Percentiles rank a stretch among this genome's conserved stretches.
Evolutionary conservation across 2,113 vertebrate species (phyloP).

Genomic region (Cryptotis parvus): DNA sequence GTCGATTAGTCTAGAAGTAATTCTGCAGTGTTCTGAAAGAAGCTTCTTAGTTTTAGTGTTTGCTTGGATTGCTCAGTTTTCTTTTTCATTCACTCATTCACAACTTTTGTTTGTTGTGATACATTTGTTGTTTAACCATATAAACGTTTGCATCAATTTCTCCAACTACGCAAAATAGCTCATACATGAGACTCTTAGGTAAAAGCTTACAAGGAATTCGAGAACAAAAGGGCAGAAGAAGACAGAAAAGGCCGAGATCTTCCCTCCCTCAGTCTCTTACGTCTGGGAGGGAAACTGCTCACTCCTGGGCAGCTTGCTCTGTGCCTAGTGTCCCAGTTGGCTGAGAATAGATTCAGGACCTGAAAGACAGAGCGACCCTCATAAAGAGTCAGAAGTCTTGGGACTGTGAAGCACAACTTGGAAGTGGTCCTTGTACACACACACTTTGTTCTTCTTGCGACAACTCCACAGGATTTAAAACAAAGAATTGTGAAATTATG

Average conservation of each 20-base stretch:
- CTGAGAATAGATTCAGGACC: rapidly evolving
- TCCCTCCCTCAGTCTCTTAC: rapidly evolving
- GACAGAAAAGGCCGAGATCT: neutral
- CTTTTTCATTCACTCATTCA: neutral
- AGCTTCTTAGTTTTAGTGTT: neutral
- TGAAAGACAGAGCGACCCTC: rapidly evolving
- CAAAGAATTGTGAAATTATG: neutral
- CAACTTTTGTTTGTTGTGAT: neutral
- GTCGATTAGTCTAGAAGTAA: neutral
- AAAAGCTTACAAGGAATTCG: neutral
- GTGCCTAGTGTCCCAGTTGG: rapidly evolving
- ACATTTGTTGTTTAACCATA: too few species aligned
- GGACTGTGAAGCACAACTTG: neutral
- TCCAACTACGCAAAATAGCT: neutral
- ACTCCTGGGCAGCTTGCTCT: rapidly evolving
- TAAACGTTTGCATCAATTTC: neutral
- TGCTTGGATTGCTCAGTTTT: neutral
- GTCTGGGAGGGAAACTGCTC: neutral
- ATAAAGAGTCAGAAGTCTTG: rapidly evolving
- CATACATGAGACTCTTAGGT: neutral
- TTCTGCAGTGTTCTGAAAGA: neutral
- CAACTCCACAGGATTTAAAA: neutral
- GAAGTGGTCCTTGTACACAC: neutral
- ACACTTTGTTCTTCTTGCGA: neutral
- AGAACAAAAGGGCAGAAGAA: neutral